Evolutionary conservation across 2,113 vertebrate species (phyloP).

Genomic region (Heliornis fulica): DNA sequence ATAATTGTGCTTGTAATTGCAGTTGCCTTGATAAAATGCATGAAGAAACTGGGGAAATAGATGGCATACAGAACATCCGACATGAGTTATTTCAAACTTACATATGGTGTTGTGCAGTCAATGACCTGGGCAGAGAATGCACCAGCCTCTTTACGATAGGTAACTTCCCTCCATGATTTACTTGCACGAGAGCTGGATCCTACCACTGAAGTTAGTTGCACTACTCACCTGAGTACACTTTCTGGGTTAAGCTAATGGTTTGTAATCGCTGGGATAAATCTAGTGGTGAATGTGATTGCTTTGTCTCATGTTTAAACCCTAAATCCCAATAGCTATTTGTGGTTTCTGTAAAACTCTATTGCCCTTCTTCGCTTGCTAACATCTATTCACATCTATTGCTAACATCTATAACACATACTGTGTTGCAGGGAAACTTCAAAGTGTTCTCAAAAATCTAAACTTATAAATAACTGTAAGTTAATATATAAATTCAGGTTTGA

Average conservation of each 20-base stretch:
- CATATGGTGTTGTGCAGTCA: slow-evolving; percentile 75
- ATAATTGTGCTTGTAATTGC: slow-evolving; percentile 54
- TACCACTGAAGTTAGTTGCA: neutral
- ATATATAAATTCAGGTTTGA: neutral
- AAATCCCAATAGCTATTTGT: neutral
- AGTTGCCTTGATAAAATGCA: slow-evolving; percentile 68
- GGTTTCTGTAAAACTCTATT: neutral
- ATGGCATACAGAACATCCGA: neutral
- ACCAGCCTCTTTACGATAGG: slow-evolving; percentile 75
- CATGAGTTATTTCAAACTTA: slow-evolving; percentile 49
- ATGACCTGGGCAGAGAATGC: slow-evolving; percentile 73
- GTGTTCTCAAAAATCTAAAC: neutral
- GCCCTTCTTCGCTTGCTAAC: neutral
- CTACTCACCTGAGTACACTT: neutral
- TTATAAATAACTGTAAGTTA: neutral
- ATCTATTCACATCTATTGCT: too few species aligned
- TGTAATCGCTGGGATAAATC: neutral
- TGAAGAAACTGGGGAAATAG: neutral
- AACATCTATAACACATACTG: neutral
- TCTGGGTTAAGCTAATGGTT: neutral
- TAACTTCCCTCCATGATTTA: slow-evolving; percentile 29
- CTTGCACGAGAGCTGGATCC: neutral
- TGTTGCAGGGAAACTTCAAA: neutral
- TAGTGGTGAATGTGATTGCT: neutral
- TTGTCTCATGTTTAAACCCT: neutral